Evolutionary conservation across 2,113 vertebrate species (phyloP).

Genomic region (Coregonus clupeaformis): DNA sequence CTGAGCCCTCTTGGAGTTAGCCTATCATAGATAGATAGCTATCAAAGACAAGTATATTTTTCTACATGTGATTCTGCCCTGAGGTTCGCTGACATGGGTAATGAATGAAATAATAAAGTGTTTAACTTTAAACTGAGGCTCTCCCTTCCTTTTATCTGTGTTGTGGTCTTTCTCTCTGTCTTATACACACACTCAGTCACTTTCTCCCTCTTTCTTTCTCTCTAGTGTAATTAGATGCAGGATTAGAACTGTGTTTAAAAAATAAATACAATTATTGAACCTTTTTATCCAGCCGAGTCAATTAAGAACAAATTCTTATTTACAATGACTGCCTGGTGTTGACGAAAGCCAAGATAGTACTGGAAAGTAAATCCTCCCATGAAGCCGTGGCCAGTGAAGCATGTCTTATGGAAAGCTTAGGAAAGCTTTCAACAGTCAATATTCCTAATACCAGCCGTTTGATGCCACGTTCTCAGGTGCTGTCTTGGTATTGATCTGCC

Average conservation of each 20-base stretch:
- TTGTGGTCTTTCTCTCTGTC: not conserved
- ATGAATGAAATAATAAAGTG: not conserved
- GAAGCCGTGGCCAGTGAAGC: not conserved
- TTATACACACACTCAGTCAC: too few relatives aligned
- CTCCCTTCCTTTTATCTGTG: slow-evolving; percentile 3
- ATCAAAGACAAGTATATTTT: slow-evolving; percentile 24
- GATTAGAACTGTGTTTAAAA: too few relatives aligned
- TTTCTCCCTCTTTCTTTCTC: too few relatives aligned
- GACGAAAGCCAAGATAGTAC: not conserved
- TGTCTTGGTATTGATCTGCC: slow-evolving; percentile 4
- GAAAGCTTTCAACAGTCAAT: slow-evolving; percentile 25
- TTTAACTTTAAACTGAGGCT: slow-evolving; percentile 35
- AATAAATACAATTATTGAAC: not conserved
- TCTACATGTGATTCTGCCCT: slow-evolving; percentile 21
- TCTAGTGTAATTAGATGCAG: too few relatives aligned
- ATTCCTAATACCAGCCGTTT: slow-evolving; percentile 6
- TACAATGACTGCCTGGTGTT: not conserved
- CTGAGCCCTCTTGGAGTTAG: too few relatives aligned
- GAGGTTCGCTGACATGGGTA: not conserved
- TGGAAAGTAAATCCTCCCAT: not conserved
- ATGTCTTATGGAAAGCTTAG: slow-evolving; percentile 3
- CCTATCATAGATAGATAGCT: too few relatives aligned
- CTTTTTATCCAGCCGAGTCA: too few relatives aligned
- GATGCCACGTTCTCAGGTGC: not conserved
- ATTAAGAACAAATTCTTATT: not conserved